These are phyloP conservation scores for Danio jaintianensis DNA, from an alignment of 2,797 vertebrate species.

Conservation along the genomic window DNA sequence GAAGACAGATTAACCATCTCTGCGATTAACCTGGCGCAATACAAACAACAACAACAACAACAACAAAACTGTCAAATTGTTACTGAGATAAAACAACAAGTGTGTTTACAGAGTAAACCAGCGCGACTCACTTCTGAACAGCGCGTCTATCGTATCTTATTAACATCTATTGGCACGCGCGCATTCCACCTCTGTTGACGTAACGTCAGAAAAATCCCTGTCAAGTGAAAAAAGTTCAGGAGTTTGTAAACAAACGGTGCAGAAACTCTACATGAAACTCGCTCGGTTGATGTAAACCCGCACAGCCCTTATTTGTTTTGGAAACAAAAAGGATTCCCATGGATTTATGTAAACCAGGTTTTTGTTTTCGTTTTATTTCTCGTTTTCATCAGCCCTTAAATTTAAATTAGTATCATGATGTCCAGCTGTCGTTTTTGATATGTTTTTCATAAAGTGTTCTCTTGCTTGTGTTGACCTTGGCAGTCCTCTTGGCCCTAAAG, in stretches of 20 bases:
- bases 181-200: constrained; percentile 45
- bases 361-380: constrained; percentile 56
- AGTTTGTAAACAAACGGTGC: constrained; percentile 22
- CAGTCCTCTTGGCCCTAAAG: constrained; percentile 40
- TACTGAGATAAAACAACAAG: neutral
- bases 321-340: constrained; percentile 22
- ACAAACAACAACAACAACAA: neutral
- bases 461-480: constrained; percentile 61
- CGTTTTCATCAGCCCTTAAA: constrained; percentile 38
- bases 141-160: constrained; percentile 24
- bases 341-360: neutral
- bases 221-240: constrained; percentile 36
- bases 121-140: constrained; percentile 11
- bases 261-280: constrained; percentile 20
- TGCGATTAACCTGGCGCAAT: neutral
- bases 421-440: constrained; percentile 54
- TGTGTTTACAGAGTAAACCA: neutral
- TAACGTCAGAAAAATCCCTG: constrained; percentile 33
- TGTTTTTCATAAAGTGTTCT: constrained; percentile 60
- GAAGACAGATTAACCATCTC: neutral
- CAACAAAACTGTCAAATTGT: neutral
- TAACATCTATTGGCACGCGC: constrained; percentile 40
- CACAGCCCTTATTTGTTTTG: constrained; percentile 39
- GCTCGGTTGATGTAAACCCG: constrained; percentile 1
- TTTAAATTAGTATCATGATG: constrained; percentile 53